Evolutionary conservation across 2,888 invertebrate species (phyloP), one percentile per base, ranked within the genome.

Genomic region (Eupithecia abbreviata): DNA sequence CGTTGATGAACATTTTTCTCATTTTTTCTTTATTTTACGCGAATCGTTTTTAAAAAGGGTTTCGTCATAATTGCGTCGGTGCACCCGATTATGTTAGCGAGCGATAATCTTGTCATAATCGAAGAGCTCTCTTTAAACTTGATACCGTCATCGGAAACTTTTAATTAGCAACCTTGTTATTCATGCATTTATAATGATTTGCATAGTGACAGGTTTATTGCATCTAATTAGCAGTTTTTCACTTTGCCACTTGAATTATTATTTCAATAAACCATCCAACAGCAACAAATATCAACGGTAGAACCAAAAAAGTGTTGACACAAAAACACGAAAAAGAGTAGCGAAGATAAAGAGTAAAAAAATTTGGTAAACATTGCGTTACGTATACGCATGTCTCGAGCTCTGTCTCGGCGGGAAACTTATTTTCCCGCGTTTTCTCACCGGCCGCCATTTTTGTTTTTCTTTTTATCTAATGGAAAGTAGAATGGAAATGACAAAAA

Each of bases 1-100:
- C 94, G 95, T 94, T 95, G 94, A 95, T 94, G 94, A 94, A 94
- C 94, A 93, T 94, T 95, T 94, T 94, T 94, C 93, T 93, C 92
- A 90, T 93, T 93, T 94, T 93, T 93, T 92, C 90, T 91, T 93
- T 92, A 91, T 94, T 94, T 93, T 93, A 91, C 91, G 93, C 93
- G 94, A 95, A 94, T 93, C 94, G 94, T 92, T 95, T 94, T 94
- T 94, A 93, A 95, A 88, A 90, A 93, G 94, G 94, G 94, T 94
- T 94, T 93, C 93, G 91, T 94, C 94, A 95, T 95, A 94, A 94
- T 95, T 93, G 93, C 93, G 90, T 91, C 90, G 91, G 87, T 88
- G 89, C 89, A 90, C 84, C 86, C 91, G 92, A 93, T 94, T 93
- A 94, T 91, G 91, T 91, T 90, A 87, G 85, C 30, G 87, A 87